phyloP scores from a whole-genome alignment of 2,888 invertebrate species.

The Diaphora mendica region DNA sequence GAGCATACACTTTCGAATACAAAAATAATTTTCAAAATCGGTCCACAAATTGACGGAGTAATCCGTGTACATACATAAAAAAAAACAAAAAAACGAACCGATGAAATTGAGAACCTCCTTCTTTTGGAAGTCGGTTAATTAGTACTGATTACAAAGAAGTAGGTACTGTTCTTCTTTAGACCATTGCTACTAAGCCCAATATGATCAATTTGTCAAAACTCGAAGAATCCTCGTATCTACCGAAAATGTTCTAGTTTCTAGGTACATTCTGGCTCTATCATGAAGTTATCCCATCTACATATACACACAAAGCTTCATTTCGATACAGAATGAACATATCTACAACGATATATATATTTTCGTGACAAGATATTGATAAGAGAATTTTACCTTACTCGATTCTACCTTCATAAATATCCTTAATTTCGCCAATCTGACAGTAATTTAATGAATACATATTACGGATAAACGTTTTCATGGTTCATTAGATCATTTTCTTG shows the following conservation, averaged over 20 bases:
- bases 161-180: not conserved
- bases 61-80: no score
- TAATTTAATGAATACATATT: slow-evolving; percentile 20
- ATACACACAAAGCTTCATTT: not conserved
- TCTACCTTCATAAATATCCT: slow-evolving; percentile 19
- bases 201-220: not conserved
- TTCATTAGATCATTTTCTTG: slow-evolving; percentile 19
- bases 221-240: not conserved
- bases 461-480: slow-evolving; percentile 15
- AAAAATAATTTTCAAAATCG: no score
- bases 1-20: no score
- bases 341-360: not conserved
- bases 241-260: not conserved
- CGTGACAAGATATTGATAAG: not conserved
- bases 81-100: no score
- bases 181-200: not conserved
- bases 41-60: no score
- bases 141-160: not conserved
- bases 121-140: no score
- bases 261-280: not conserved
- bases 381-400: slow-evolving; percentile 7
- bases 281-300: not conserved
- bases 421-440: slow-evolving; percentile 12
- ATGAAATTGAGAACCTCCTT: no score
- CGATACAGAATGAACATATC: not conserved